Conservation (phyloP, 2,797 vertebrate species). For the Gymnopithys bicolor region DNA sequence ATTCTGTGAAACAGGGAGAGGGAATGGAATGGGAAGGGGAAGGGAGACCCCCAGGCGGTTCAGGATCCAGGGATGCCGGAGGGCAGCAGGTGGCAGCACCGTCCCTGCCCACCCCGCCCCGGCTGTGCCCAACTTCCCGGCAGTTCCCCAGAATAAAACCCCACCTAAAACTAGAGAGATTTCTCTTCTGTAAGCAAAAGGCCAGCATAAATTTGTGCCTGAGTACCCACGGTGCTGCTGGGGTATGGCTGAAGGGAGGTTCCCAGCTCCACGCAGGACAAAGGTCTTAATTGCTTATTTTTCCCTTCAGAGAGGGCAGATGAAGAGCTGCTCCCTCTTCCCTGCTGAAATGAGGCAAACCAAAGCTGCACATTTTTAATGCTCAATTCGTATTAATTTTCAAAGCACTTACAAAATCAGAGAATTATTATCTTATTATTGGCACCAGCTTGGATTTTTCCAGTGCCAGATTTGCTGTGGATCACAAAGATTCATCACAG, state of each 20-base stretch:
- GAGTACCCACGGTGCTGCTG: background rate
- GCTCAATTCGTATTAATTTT: background rate
- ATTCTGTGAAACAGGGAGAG: background rate
- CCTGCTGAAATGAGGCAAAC: background rate
- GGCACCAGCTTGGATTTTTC: background rate
- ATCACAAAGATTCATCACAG: fast-evolving
- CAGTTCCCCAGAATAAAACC: background rate
- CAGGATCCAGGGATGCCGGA: too few relatives aligned
- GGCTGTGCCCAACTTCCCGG: background rate
- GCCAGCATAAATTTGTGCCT: background rate
- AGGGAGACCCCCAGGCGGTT: background rate
- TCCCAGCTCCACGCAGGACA: background rate
- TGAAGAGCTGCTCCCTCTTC: background rate
- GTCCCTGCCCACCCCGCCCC: background rate
- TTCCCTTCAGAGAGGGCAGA: background rate
- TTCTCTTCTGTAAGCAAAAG: background rate
- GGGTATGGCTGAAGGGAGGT: background rate
- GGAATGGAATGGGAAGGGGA: background rate
- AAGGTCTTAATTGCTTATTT: background rate
- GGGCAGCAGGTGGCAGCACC: constrained; percentile 13
- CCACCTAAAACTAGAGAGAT: background rate
- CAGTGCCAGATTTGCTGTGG: background rate
- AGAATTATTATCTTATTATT: background rate
- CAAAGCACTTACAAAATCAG: background rate
- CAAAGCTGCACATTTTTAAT: background rate